Evolutionary conservation across 2,888 invertebrate species (phyloP).

Genomic region (Lithosia quadra): DNA sequence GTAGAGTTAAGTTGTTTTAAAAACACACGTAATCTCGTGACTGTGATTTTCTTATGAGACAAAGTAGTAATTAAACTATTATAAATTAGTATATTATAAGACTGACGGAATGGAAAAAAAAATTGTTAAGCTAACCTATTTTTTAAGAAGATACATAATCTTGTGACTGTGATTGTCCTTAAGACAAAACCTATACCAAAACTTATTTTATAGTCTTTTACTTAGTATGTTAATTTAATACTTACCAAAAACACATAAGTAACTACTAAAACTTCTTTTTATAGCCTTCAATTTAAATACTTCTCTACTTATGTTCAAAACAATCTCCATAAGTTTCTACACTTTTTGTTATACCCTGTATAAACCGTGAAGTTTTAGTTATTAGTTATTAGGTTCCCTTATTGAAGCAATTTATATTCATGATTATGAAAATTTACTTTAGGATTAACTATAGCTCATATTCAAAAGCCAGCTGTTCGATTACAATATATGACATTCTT

Average conservation of each 20-base stretch:
- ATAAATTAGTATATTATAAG: constrained; percentile 3
- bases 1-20: constrained; percentile 8
- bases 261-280: constrained; percentile 6
- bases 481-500: constrained; percentile 2
- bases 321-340: constrained; percentile 6
- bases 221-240: constrained; percentile 5
- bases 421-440: constrained; percentile 9
- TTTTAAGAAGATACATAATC: constrained; percentile 13
- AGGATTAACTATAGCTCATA: constrained; percentile 1
- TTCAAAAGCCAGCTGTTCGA: constrained; percentile 5
- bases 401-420: constrained; percentile 6
- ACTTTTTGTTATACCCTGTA: not conserved
- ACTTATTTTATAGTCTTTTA: constrained; percentile 11
- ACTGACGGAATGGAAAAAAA: constrained; percentile 4
- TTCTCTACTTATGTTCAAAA: constrained; percentile 3
- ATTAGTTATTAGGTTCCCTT: constrained; percentile 7
- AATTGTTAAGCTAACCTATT: not conserved
- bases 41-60: constrained; percentile 6
- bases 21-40: constrained; percentile 13
- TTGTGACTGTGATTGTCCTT: constrained; percentile 11
- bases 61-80: constrained; percentile 7
- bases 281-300: constrained; percentile 5
- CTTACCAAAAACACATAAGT: constrained; percentile 10
- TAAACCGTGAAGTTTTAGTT: constrained; percentile 8
- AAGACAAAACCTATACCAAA: constrained; percentile 12